Conservation (phyloP, 1,140 invertebrate species). For the Goniozus legneri region DNA sequence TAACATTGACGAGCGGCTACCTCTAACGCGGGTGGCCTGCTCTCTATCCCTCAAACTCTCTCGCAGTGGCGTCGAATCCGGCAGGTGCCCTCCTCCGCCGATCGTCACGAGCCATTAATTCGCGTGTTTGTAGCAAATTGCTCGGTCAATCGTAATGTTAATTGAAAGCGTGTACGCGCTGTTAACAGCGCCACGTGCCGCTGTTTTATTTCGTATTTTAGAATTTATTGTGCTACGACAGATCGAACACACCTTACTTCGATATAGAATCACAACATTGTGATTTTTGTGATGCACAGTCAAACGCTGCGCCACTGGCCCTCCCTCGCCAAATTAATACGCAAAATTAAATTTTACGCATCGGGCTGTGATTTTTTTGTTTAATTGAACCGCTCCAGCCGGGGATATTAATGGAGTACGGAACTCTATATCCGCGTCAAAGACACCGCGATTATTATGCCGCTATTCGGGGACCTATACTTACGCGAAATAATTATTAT, state of each 20-base stretch:
- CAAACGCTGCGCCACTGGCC: constrained; percentile 6
- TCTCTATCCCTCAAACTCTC: too few species aligned
- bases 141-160: too few species aligned
- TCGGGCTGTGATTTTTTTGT: constrained; percentile 23
- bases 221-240: too few species aligned
- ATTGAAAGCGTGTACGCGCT: too few species aligned
- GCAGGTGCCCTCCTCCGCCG: too few species aligned
- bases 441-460: constrained; percentile 29
- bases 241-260: too few species aligned
- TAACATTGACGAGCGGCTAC: constrained; percentile 16
- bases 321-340: constrained; percentile 21
- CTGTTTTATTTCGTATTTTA: too few species aligned
- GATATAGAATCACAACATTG: too few species aligned
- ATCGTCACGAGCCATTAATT: too few species aligned
- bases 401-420: constrained; percentile 7
- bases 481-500: constrained; percentile 40
- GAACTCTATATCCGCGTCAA: constrained; percentile 22
- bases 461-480: constrained; percentile 22
- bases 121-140: too few species aligned
- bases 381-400: constrained; percentile 32
- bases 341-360: constrained; percentile 30
- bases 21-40: constrained; percentile 4
- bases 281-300: too few species aligned
- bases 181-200: too few species aligned
- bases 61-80: constrained; percentile 13